Conservation (phyloP, 2,113 vertebrate genomes). For the Actinemys pallida region DNA sequence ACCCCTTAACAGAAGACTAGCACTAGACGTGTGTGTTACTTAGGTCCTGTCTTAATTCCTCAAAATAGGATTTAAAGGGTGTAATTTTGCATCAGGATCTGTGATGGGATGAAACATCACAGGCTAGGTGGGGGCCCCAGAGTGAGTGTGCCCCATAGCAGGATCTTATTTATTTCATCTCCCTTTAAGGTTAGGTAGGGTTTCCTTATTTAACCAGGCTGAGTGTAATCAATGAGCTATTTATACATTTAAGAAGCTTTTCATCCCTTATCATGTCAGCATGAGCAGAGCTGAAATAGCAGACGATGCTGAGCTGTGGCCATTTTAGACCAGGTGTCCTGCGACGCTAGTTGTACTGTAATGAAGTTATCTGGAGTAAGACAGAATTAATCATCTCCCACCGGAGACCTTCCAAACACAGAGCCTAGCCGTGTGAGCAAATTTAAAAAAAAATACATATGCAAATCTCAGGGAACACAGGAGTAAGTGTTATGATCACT, state of each 20-base stretch:
- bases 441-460: constrained; percentile 22
- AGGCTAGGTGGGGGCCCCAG: neutral
- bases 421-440: neutral
- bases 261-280: constrained; percentile 15
- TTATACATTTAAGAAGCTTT: constrained; percentile 39
- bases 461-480: neutral
- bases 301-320: no score
- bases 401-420: constrained; percentile 26
- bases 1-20: neutral
- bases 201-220: neutral
- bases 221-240: neutral
- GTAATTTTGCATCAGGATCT: neutral
- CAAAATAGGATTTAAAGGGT: neutral
- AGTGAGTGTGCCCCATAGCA: neutral
- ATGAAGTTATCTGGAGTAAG: constrained; percentile 23
- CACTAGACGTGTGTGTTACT: neutral
- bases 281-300: neutral
- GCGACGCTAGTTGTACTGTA: constrained; percentile 3
- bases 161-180: neutral
- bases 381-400: constrained; percentile 32
- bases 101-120: neutral
- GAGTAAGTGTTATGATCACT: constrained; percentile 30
- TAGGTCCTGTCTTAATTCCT: neutral
- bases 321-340: constrained; percentile 25
- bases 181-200: neutral